Conservation (phyloP, 1,140 invertebrate genomes). For the Prorops nasuta region DNA sequence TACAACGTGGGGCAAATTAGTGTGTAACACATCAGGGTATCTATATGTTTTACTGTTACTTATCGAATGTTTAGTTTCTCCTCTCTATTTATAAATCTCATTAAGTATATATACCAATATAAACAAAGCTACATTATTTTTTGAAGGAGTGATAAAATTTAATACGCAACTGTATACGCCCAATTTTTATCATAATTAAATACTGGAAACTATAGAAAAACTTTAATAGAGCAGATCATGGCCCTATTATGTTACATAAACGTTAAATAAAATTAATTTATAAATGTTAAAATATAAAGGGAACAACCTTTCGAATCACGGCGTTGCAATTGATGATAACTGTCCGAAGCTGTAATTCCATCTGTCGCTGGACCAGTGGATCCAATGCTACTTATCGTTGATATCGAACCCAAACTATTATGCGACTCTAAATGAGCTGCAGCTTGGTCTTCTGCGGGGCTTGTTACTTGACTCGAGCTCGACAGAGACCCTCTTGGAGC, state of each 20-base stretch:
- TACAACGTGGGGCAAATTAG: no score
- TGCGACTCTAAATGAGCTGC: slow-evolving; percentile 49
- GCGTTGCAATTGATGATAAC: slow-evolving; percentile 58
- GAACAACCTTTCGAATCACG: slow-evolving; percentile 62
- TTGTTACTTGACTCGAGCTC: slow-evolving; percentile 48
- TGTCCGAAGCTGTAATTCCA: slow-evolving; percentile 43
- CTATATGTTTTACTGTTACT: no score
- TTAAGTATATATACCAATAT: no score
- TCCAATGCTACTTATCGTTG: slow-evolving; percentile 39
- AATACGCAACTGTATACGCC: no score
- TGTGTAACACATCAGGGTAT: no score
- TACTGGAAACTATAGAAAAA: no score
- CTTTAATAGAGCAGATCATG: no score
- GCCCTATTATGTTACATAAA: no score
- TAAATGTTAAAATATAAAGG: not conserved
- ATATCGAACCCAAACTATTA: slow-evolving; percentile 34
- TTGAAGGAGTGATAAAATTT: not conserved
- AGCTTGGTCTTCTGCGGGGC: slow-evolving; percentile 44
- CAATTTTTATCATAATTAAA: no score
- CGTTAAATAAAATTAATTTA: not conserved
- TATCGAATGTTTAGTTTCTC: no score
- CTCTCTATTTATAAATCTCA: no score
- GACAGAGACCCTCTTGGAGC: slow-evolving; percentile 54
- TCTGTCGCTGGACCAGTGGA: slow-evolving; percentile 42
- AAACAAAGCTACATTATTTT: no score